Conservation (phyloP, 2,797 vertebrate species). For the Schizopygopsis pylzovi region DNA sequence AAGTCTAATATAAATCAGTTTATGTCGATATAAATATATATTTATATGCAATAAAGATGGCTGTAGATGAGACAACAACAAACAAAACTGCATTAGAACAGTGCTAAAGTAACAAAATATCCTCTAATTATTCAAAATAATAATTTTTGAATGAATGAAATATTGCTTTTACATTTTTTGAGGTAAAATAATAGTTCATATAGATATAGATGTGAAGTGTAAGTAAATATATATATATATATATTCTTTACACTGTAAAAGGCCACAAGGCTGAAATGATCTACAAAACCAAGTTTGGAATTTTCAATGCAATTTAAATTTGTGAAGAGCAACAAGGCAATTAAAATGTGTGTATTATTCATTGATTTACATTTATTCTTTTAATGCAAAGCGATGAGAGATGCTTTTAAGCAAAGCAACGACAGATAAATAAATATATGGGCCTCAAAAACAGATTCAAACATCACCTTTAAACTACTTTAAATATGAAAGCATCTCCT, state of each 20-base stretch:
- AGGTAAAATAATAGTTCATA: too few species aligned
- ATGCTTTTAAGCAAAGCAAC: background rate
- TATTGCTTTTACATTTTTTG: too few species aligned
- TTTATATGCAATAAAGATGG: background rate
- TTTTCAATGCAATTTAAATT: background rate
- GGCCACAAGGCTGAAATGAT: background rate
- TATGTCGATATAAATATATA: background rate
- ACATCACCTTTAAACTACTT: background rate
- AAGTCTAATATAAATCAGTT: background rate
- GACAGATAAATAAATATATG: background rate
- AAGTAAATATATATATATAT: background rate
- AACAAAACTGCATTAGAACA: background rate
- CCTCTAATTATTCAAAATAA: too few species aligned
- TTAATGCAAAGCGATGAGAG: background rate
- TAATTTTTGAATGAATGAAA: too few species aligned
- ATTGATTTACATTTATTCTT: background rate
- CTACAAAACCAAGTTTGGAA: background rate
- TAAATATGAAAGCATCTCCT: background rate
- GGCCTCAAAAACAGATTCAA: too few species aligned
- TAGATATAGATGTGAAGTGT: background rate
- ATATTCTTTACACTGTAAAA: background rate
- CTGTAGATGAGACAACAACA: background rate
- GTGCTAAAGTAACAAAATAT: background rate
- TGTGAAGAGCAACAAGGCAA: background rate
- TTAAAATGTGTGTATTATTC: background rate